These are phyloP conservation scores for Greenwoodochromis staneri DNA, from an alignment of 2,113 vertebrate genomes.

Conservation along the genomic window DNA sequence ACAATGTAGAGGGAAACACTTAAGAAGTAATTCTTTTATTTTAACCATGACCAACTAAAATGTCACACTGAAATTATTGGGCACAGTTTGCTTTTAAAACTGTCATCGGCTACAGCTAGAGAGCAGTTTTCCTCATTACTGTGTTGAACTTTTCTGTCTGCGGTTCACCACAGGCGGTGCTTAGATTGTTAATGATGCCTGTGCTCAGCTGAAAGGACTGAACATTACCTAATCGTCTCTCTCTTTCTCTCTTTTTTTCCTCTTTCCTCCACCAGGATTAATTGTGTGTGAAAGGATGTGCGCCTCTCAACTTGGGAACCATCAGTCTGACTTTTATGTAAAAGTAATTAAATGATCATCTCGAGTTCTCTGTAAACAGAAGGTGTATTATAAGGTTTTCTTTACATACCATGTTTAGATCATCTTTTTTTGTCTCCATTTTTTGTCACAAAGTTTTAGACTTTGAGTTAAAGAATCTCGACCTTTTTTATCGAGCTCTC, in stretches of 20 bases:
- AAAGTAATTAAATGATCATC: not conserved
- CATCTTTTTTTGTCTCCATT: not conserved
- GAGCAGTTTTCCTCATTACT: not conserved
- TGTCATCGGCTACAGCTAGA: not conserved
- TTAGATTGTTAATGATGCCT: not conserved
- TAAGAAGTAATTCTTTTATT: not conserved
- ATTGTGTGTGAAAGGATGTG: not conserved
- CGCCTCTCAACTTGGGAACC: not conserved
- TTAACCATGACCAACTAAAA: not conserved
- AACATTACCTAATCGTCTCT: not conserved
- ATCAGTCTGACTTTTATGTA: not conserved
- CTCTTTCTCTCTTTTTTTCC: not conserved
- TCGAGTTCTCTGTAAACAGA: not conserved
- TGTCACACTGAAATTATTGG: not conserved
- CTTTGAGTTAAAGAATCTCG: not conserved
- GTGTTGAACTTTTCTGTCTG: not conserved
- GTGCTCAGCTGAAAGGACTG: not conserved
- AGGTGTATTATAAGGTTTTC: not conserved
- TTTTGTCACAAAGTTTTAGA: not conserved
- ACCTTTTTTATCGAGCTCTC: not conserved
- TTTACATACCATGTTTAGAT: not conserved
- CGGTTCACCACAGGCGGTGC: not conserved
- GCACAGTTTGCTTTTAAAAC: not conserved
- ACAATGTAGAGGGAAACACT: not conserved
- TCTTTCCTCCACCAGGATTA: conserved; percentile 18